These are phyloP conservation scores for Nettapus auritus DNA, from an alignment of 2,113 vertebrate species.

Conservation along the genomic window DNA sequence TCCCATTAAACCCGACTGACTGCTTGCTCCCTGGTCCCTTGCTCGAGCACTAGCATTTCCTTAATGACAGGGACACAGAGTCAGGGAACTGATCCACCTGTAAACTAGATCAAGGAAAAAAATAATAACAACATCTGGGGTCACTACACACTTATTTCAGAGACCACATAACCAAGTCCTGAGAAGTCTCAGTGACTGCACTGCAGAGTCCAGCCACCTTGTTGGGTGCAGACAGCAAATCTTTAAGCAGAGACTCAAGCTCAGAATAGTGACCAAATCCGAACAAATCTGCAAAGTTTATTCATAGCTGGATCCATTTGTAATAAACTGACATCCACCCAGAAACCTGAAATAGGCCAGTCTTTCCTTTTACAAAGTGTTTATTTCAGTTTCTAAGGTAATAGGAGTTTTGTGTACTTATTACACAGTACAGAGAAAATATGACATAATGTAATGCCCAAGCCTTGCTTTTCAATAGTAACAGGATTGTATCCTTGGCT, in stretches of 20 bases:
- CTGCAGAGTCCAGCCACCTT: neutral
- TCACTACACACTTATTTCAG: neutral
- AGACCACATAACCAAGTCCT: neutral
- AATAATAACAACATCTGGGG: neutral
- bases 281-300: neutral
- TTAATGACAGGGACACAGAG: neutral
- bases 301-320: accelerated
- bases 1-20: neutral
- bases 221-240: neutral
- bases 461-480: neutral
- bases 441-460: neutral
- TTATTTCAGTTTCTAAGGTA: neutral
- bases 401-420: neutral
- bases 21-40: neutral
- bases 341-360: neutral
- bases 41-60: neutral
- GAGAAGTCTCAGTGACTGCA: neutral
- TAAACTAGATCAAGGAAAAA: neutral
- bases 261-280: neutral
- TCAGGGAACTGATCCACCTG: neutral
- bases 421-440: neutral
- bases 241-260: neutral
- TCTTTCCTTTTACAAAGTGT: neutral
- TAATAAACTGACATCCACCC: neutral
- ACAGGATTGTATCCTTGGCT: neutral